These are phyloP conservation scores for Trypoxylus dichotomus DNA, from an alignment of 1,140 invertebrate species.

Conservation along the genomic window DNA sequence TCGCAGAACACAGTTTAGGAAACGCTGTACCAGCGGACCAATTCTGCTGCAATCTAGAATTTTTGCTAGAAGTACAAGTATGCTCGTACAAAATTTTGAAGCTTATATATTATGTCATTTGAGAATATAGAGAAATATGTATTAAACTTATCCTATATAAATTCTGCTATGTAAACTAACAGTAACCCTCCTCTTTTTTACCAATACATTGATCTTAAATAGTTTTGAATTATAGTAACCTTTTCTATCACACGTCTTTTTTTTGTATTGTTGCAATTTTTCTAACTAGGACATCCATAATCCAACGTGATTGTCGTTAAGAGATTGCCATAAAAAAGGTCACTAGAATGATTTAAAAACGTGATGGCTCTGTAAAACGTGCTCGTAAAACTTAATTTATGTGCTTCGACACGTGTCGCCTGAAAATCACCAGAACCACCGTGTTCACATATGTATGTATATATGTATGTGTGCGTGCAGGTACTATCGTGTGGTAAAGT, in stretches of 20 bases:
- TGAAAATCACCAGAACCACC: background rate
- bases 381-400: slow-evolving; percentile 24
- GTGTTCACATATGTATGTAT: background rate
- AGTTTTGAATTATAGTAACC: background rate
- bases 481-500: background rate
- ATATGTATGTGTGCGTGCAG: background rate
- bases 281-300: background rate
- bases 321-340: slow-evolving; percentile 15
- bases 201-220: too few species aligned
- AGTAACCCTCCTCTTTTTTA: too few species aligned
- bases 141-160: too few species aligned
- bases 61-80: too few species aligned
- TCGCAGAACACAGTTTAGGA: too few species aligned
- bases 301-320: background rate
- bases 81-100: too few species aligned
- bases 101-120: too few species aligned
- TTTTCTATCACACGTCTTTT: background rate
- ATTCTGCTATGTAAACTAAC: too few species aligned
- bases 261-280: background rate
- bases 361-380: slow-evolving; percentile 9
- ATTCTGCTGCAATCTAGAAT: too few species aligned
- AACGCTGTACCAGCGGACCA: too few species aligned
- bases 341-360: slow-evolving; percentile 6
- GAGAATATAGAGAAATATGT: too few species aligned
- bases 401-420: slow-evolving; percentile 13